Evolutionary conservation across 2,113 vertebrate species (phyloP).

Genomic region (Strigops habroptila): DNA sequence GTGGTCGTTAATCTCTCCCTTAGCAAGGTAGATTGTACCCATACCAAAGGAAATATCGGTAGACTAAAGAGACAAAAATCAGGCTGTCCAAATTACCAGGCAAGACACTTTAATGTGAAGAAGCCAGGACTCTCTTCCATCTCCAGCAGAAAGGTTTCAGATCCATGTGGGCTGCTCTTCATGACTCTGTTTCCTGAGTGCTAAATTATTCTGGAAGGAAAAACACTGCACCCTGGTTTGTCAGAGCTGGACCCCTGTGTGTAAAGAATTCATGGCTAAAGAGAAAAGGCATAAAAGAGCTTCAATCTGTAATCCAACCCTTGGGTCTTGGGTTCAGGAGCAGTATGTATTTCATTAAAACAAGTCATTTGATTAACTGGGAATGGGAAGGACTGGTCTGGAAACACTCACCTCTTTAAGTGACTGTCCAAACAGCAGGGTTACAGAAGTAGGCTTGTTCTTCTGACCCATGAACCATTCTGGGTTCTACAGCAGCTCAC

Average conservation of each 20-base stretch:
- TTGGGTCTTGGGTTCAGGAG: background rate
- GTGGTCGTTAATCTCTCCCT: background rate
- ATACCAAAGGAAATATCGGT: background rate
- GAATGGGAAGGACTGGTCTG: background rate
- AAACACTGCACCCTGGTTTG: background rate
- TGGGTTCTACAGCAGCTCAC: background rate
- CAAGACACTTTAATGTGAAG: background rate
- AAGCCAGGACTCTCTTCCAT: background rate
- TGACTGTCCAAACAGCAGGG: background rate
- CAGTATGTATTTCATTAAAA: background rate
- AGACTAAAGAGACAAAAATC: background rate
- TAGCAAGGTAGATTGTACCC: background rate
- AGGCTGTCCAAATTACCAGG: background rate
- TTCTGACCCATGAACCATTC: background rate
- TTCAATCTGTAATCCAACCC: background rate
- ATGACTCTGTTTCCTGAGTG: background rate
- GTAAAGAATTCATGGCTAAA: background rate
- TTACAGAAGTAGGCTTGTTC: background rate
- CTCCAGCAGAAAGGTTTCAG: background rate
- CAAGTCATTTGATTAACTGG: background rate
- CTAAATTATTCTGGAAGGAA: background rate
- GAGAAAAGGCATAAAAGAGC: background rate
- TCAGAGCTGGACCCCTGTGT: background rate
- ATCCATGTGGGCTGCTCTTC: background rate
- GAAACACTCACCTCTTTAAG: background rate